phyloP scores from a whole-genome alignment of 2,797 vertebrate species.

The Platalea minor region DNA sequence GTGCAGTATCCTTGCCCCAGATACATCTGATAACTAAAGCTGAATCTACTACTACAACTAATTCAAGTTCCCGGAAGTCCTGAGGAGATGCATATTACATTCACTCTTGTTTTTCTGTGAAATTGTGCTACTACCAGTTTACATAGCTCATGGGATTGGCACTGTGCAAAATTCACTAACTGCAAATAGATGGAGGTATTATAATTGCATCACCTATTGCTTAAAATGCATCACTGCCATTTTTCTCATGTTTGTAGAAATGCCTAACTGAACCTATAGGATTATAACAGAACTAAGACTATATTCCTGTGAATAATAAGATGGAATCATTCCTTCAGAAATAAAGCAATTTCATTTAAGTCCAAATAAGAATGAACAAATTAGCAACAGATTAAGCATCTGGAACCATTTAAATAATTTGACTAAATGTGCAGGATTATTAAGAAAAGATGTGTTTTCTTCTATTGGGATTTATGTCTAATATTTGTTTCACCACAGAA shows the following conservation, averaged over 20 bases:
- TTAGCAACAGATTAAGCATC: constrained; percentile 59
- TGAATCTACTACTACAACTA: not conserved
- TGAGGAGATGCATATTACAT: not conserved
- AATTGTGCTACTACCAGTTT: not conserved
- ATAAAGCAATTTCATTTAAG: constrained; percentile 20
- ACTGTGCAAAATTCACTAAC: not conserved
- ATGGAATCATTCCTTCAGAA: not conserved
- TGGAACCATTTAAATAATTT: constrained; percentile 54
- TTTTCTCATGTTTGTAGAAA: not conserved
- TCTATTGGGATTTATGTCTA: constrained; percentile 15
- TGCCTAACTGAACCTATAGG: not conserved
- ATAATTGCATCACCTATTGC: not conserved
- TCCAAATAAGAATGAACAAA: constrained; percentile 37
- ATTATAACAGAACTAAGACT: not conserved
- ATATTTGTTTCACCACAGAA: constrained; percentile 8
- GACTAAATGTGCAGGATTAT: constrained; percentile 30
- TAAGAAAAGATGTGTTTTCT: constrained; percentile 48
- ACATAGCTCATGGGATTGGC: not conserved
- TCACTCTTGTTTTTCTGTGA: not conserved
- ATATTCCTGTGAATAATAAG: not conserved
- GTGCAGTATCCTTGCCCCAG: not conserved
- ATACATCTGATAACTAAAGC: not conserved
- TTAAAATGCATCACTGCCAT: not conserved
- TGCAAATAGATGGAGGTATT: not conserved
- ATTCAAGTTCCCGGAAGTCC: not conserved